These are phyloP conservation scores for Cochlearius cochlearius DNA, from an alignment of 2,113 vertebrate genomes.

Conservation along the genomic window DNA sequence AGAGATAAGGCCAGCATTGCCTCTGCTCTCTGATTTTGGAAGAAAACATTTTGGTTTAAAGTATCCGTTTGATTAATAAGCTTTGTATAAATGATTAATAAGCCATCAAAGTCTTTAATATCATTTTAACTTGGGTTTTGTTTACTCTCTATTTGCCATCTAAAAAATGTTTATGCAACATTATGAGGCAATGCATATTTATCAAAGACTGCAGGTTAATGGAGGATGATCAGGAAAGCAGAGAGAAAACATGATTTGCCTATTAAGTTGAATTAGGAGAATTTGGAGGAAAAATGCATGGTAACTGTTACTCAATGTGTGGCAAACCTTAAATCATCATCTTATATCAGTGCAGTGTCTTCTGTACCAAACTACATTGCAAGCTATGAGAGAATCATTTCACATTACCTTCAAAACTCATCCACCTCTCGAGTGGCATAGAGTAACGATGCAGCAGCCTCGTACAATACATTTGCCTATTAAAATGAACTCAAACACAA, in stretches of 20 bases:
- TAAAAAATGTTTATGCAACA: slow-evolving; percentile 61
- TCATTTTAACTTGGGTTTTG: slow-evolving; percentile 25
- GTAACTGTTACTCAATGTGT: slow-evolving; percentile 8
- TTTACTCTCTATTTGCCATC: slow-evolving; percentile 48
- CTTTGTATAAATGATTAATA: slow-evolving; percentile 45
- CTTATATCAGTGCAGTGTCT: background rate
- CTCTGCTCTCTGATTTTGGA: background rate
- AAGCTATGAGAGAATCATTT: slow-evolving; percentile 3
- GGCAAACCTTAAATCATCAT: slow-evolving; percentile 43
- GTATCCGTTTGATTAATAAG: slow-evolving; percentile 26
- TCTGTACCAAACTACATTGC: background rate
- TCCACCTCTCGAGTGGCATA: background rate
- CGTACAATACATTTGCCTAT: background rate
- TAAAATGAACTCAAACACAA: background rate
- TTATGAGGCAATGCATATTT: slow-evolving; percentile 24
- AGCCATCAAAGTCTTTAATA: slow-evolving; percentile 30
- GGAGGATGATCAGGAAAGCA: slow-evolving; percentile 32
- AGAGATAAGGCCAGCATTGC: background rate
- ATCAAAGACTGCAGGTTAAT: slow-evolving; percentile 56
- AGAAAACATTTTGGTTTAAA: background rate
- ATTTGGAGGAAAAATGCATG: slow-evolving; percentile 41
- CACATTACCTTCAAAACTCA: background rate
- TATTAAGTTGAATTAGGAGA: slow-evolving; percentile 31
- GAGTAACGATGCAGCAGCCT: background rate
- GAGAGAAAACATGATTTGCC: slow-evolving; percentile 37